Base-by-base conservation (phyloP, 2,113 vertebrate species). In the Nestor notabilis region DNA sequence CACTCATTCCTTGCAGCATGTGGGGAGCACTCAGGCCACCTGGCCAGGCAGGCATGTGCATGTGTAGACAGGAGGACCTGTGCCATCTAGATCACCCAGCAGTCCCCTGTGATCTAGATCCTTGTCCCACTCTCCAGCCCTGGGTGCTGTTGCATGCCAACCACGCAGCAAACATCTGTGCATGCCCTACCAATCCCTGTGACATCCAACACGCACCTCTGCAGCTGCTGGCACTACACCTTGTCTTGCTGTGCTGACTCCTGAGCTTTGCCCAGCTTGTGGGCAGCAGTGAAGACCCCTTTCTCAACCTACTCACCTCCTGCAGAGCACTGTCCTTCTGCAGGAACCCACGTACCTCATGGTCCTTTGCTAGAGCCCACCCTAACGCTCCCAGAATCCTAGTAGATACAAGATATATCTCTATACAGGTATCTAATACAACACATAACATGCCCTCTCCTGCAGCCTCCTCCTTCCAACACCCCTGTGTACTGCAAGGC, bases 131-230 rank as follows among this genome's bases (percentile, higher is more conserved):
- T 68, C 65, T 31, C 41, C 50, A 37, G 60, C 27, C 31, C 52
- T 25, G 33, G 2, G 0, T 17, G 7, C 35, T 43, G 13, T 3
- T 2, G 1, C 46, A 7, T 58, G 55, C n/a, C 27, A 8, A 0
- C 17, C 2, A 0, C 28, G 50, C 43, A 12, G 33, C 2, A 5
- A 25, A 4, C 33, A 10, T 43, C 47, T 16, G 3, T 19, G 31
- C 7, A 0, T 7, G 47, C 29, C 3, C 74, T 43, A 1, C 41
- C 37, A 15, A 11, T 6, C 39, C 44, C 63, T 55, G 52, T 9
- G 35, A 24, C 31, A 17, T 4, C 53, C 69, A 37, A 0, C 41
- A 33, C 37, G 8, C 1, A 3, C 25, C 29, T 29, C 19, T 41
- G n/a, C 63, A 68, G 19, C 23, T 5, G 39, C 52, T 90, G 70